Evolutionary conservation across 2,888 invertebrate genomes (phyloP), one percentile per base, ranked within the genome.

Genomic region (Synanthedon andrenaeformis): DNA sequence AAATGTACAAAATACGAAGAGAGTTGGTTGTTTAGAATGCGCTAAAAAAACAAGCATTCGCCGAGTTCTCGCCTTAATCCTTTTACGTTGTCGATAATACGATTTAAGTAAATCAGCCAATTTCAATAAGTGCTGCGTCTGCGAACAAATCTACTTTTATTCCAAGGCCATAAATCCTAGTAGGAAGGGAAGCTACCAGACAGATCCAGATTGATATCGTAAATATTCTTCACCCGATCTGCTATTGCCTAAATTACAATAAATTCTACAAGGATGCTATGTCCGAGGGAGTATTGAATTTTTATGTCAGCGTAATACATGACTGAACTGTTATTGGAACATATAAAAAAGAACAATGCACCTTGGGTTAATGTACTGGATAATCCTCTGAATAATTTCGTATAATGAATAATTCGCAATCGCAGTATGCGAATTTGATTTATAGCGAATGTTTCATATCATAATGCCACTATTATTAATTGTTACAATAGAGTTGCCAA

Each of bases 81-180:
- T 77, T 80, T 77, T 71, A 74, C 76, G 72, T 69, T 64, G 64
- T 65, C 57, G 55, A 65, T 63, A 66, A 68, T 61, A 61, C 76
- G 79, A 80, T 83, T 82, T 76, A 78, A 82, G 78, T 79, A 83
- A 84, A 83, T 82, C 79, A 79, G 76, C 76, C 80, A 84, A 84
- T 84, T 83, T 79, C 83, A 85, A 83, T 85, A 83, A 84, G 85
- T 83, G 82, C 80, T 76, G 63, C 66, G 67, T 65, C 69, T 73
- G 66, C 64, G 70, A 70, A 74, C 72, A 77, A 79, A 82, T 83
- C 78, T 82, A 79, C 82, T 82, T 82, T 83, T 83, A 80, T 79
- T 78, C 70, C 56, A 54, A 65, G 62, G 66, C 74, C 67, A 72
- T 79, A 76, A 78, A 78, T 79, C 70, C 65, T 68, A 12, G 51